A percentile compares a stretch with the other conserved stretches of the same genome.
Conservation (phyloP, 2,113 vertebrate genomes). For the Lampris incognitus region DNA sequence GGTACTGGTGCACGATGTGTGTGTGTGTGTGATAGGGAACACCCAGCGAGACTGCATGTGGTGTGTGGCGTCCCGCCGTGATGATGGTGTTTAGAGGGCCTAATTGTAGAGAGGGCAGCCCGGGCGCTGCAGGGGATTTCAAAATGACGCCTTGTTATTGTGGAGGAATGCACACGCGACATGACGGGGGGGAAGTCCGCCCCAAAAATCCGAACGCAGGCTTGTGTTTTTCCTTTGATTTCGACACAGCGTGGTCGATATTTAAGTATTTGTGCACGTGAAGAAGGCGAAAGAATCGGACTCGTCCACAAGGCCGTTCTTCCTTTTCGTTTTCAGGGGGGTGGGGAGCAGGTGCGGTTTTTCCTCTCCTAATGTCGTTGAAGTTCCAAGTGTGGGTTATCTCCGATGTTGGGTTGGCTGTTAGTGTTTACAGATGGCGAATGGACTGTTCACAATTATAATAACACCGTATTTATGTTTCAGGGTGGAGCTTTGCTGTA, state of each 20-base stretch:
- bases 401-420: no score
- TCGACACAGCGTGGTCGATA: not conserved
- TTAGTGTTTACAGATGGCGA: no score
- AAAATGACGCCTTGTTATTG: conserved; percentile 26
- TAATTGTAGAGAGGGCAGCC: conserved; percentile 37
- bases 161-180: conserved; percentile 24
- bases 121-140: conserved; percentile 29
- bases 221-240: not conserved
- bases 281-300: not conserved
- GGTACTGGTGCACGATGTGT: not conserved
- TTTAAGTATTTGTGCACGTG: conserved; percentile 12
- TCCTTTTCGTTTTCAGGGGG: no score
- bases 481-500: conserved; percentile 17
- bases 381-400: no score
- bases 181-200: conserved; percentile 33
- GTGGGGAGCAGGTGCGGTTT: no score
- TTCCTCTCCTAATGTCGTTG: no score
- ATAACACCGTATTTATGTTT: not conserved
- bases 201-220: conserved; percentile 10
- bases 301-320: no score
- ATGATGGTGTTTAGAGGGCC: conserved; percentile 25
- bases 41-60: conserved; percentile 22
- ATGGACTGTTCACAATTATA: not conserved
- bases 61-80: conserved; percentile 17
- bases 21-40: conserved; percentile 7